Evolutionary conservation across 2,888 invertebrate species (phyloP).

Genomic region (Portevinia maculata): DNA sequence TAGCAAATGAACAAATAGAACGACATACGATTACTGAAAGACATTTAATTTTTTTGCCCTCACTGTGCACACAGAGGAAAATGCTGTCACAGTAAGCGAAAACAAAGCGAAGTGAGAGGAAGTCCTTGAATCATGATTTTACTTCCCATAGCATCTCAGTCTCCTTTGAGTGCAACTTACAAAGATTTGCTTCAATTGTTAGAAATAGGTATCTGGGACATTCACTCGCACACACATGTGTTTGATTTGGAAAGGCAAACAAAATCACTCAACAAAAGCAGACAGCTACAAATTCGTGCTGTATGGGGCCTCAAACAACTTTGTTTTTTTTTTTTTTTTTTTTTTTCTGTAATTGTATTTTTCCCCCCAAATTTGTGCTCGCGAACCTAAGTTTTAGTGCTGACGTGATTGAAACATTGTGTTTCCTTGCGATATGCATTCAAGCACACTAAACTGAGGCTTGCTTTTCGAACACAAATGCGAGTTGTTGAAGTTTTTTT

Average conservation of each 20-base stretch:
- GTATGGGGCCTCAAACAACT: constrained; percentile 38
- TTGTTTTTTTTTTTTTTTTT: constrained; percentile 20
- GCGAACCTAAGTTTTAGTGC: constrained; percentile 61
- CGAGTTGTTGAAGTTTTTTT: constrained; percentile 5
- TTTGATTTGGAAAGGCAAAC: constrained; percentile 47
- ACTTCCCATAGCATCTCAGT: constrained; percentile 25
- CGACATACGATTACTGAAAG: constrained; percentile 50
- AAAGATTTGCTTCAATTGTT: constrained; percentile 34
- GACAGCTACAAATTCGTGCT: constrained; percentile 3
- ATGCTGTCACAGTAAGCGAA: constrained; percentile 32
- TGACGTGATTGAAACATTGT: constrained; percentile 64
- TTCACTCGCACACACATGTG: background rate
- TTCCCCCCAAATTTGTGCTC: constrained; percentile 47
- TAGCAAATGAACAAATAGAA: constrained; percentile 45
- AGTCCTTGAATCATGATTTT: constrained; percentile 60
- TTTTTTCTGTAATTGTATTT: constrained; percentile 40
- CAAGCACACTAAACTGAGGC: background rate
- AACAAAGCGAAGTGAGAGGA: constrained; percentile 45
- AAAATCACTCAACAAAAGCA: constrained; percentile 60
- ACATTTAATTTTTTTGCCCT: constrained; percentile 50
- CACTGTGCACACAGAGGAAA: constrained; percentile 21
- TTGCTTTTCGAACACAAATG: background rate
- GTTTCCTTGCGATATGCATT: constrained; percentile 21
- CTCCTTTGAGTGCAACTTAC: constrained; percentile 59
- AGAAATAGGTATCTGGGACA: constrained; percentile 23